Conservation (phyloP, 1,140 invertebrate genomes). For the Eueides isabella region DNA sequence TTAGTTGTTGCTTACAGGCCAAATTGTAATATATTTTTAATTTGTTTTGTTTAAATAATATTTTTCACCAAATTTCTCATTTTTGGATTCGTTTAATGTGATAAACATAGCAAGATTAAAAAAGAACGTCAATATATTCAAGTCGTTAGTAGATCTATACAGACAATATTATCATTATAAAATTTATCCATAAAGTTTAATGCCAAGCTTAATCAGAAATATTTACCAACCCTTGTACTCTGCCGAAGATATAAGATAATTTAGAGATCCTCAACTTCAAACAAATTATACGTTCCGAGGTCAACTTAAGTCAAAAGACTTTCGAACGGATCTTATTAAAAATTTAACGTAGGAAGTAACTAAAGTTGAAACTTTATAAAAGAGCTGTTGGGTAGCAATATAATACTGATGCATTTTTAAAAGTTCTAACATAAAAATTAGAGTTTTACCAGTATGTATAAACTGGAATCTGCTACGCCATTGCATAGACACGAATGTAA, state of each 20-base stretch:
- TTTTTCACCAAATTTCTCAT: no score
- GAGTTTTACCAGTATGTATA: not conserved
- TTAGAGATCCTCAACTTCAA: conserved; percentile 20
- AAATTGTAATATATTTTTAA: not conserved
- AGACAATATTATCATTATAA: no score
- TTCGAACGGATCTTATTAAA: not conserved
- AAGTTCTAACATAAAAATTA: not conserved
- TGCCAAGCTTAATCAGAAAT: not conserved
- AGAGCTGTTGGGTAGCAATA: not conserved
- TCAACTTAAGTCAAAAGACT: conserved; percentile 7
- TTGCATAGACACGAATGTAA: not conserved
- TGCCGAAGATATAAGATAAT: conserved; percentile 22
- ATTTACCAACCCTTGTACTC: not conserved
- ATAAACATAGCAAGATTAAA: no score
- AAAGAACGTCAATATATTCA: no score
- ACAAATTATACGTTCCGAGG: conserved; percentile 2
- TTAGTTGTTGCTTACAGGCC: not conserved
- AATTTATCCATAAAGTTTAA: not conserved
- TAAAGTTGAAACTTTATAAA: not conserved
- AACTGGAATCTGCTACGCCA: not conserved
- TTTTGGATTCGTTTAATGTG: no score
- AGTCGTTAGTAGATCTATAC: no score
- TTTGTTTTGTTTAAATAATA: no score
- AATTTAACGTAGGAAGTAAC: not conserved
- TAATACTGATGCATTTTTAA: not conserved